phyloP scores from a whole-genome alignment of 2,888 invertebrate genomes.

The Zhuqinia jingwanae region DNA sequence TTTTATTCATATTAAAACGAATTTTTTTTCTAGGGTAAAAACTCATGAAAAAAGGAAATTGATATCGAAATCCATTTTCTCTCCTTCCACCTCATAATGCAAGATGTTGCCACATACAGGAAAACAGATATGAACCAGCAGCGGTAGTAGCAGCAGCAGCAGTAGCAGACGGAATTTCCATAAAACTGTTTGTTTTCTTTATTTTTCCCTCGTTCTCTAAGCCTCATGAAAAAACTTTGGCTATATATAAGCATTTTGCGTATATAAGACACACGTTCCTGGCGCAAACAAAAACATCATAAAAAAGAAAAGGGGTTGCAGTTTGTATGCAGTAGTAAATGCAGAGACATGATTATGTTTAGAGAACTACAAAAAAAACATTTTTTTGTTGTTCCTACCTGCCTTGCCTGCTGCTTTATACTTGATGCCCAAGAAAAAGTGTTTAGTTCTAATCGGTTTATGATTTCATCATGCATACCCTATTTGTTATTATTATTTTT shows the following conservation, averaged over 20 bases:
- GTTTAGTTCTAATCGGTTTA: conserved; percentile 45
- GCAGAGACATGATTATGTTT: too few species aligned
- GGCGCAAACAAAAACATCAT: conserved; percentile 13
- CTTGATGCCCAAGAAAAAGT: neutral
- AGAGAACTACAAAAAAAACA: neutral
- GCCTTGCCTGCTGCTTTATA: conserved; percentile 6
- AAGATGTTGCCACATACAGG: conserved; percentile 59
- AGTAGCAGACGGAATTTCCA: conserved; percentile 20
- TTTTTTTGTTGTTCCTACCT: conserved; percentile 10
- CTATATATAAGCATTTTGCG: neutral
- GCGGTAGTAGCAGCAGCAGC: too few species aligned
- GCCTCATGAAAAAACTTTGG: neutral
- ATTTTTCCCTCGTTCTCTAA: neutral
- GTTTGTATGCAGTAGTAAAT: conserved; percentile 12
- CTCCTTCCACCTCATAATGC: conserved; percentile 62
- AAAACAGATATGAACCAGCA: conserved; percentile 46
- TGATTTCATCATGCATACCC: conserved; percentile 52
- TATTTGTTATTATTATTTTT: conserved; percentile 46
- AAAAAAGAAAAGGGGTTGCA: conserved; percentile 7
- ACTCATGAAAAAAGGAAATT: conserved; percentile 67
- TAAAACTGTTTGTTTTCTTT: conserved; percentile 57
- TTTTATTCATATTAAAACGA: conserved; percentile 66
- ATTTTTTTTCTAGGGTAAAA: conserved; percentile 48
- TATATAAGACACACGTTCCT: neutral
- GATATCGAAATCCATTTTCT: conserved; percentile 69